Evolutionary conservation across 1,140 invertebrate genomes (phyloP), one percentile per base, ranked within the genome.

Genomic region (Drosophila nigrodunni): DNA sequence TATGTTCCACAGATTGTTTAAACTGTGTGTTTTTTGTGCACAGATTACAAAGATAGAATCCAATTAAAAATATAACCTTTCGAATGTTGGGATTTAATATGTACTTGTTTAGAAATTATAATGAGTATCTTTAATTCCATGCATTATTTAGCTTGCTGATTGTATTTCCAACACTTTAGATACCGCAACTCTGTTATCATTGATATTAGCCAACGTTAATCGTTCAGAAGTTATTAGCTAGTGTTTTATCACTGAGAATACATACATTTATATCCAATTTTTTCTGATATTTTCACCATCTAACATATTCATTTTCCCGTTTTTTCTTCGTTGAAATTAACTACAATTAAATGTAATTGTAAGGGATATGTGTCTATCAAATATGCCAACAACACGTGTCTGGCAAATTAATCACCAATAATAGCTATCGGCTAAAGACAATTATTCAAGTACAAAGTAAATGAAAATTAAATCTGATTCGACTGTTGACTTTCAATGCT

Each of bases 61-160:
- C 3, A 47, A 34, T 55, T 46, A 7, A 30, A 54, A 2, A 13
- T 49, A 65, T 43, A 65, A 65, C 50, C 47, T 65, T 25, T 41
- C 13, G 6, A 30, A 30, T 5, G 3, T 30, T 30, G 4, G 0
- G 25, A 30, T 30, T 30, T 0, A 30, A 30, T 30, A 0, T 30
- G 6, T 30, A 30, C 25, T 30, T 30, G 25, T 30, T 30, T 30
- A 30, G 3, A 30, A 30, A 30, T 34, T 50, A 52, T 30, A 25
- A 13, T 30, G 5, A 37, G 10, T 55, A 1, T 21, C 18, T 10
- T n/a, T 8, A 50, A 39, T 50, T 41, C 34, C 11, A 25, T 41
- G 2, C 34, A 9, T 60, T 55, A 7, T 15, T 37, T 18, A 64
- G 8, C 54, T 43, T 21, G 13, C 25, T 50, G 3, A 10, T 13